Evolutionary conservation across 2,888 invertebrate genomes (phyloP).

Genomic region (Sialis lutaria): DNA sequence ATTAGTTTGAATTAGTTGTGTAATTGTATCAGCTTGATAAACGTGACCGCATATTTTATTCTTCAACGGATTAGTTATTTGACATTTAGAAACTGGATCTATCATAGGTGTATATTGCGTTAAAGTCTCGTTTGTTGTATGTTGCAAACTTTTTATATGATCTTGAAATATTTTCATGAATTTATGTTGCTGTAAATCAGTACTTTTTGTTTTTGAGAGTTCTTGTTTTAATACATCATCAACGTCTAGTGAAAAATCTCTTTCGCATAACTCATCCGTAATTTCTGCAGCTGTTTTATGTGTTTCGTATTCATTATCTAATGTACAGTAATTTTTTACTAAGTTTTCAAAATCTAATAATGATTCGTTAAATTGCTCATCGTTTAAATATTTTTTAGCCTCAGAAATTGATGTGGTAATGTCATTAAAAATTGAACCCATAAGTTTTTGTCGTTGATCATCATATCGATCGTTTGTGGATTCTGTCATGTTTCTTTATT

Average conservation of each 20-base stretch:
- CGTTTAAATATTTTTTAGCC: no score
- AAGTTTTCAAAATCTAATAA: neutral
- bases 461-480: no score
- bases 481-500: no score
- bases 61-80: slow-evolving; percentile 15
- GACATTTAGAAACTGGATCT: slow-evolving; percentile 18
- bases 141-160: neutral
- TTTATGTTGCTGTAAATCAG: neutral
- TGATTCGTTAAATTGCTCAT: no score
- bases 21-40: slow-evolving; percentile 17
- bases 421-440: no score
- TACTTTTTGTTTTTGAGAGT: no score
- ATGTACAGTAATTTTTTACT: neutral
- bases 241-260: no score
- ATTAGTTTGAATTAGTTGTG: slow-evolving; percentile 14
- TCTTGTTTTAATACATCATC: no score
- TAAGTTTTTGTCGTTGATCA: no score
- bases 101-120: slow-evolving; percentile 16
- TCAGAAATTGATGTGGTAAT: no score
- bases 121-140: slow-evolving; percentile 13
- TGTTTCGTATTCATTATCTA: neutral
- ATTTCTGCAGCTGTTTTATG: neutral
- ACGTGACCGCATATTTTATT: slow-evolving; percentile 18
- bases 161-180: neutral
- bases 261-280: neutral